A percentile compares a stretch with the other conserved stretches of the same genome.
These are phyloP conservation scores for Brachionus sp. DNA, from an alignment of 1,140 invertebrate species.

Conservation along the genomic window DNA sequence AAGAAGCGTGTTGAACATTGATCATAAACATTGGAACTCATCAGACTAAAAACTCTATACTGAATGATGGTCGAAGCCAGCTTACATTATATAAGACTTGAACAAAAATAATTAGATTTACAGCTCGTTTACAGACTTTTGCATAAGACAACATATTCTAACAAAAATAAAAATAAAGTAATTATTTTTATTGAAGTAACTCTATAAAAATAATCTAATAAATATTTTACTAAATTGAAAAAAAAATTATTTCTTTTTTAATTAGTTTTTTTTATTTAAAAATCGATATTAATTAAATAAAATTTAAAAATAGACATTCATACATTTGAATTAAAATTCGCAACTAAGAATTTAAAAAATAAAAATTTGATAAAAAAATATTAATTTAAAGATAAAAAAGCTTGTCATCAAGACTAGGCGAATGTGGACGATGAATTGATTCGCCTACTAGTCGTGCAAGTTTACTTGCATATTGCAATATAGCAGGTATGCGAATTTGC, in stretches of 20 bases:
- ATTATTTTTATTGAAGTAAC: too few relatives aligned
- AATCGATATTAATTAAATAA: neutral
- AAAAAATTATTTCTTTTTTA: neutral
- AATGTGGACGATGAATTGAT: constrained; percentile 57
- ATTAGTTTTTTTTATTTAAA: neutral
- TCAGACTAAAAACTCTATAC: too few relatives aligned
- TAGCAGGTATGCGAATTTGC: constrained; percentile 76
- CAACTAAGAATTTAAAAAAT: neutral
- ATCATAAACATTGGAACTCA: too few relatives aligned
- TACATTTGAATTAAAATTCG: neutral
- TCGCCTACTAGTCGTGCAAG: constrained; percentile 14
- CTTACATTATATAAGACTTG: too few relatives aligned
- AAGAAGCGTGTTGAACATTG: too few relatives aligned
- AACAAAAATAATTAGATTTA: too few relatives aligned
- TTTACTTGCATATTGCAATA: constrained; percentile 64
- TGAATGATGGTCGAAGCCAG: too few relatives aligned
- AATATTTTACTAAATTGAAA: too few relatives aligned
- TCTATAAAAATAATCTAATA: too few relatives aligned
- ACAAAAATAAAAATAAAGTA: too few relatives aligned
- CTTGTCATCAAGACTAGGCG: constrained; percentile 53
- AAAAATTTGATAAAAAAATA: neutral
- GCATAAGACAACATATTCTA: too few relatives aligned
- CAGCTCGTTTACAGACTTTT: too few relatives aligned
- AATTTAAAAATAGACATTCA: neutral
- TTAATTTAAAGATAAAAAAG: constrained; percentile 60